A percentile compares a stretch with the other conserved stretches of the same genome.
Evolutionary conservation across 2,888 invertebrate genomes (phyloP).

Genomic region (Lasioglossum villosulum): DNA sequence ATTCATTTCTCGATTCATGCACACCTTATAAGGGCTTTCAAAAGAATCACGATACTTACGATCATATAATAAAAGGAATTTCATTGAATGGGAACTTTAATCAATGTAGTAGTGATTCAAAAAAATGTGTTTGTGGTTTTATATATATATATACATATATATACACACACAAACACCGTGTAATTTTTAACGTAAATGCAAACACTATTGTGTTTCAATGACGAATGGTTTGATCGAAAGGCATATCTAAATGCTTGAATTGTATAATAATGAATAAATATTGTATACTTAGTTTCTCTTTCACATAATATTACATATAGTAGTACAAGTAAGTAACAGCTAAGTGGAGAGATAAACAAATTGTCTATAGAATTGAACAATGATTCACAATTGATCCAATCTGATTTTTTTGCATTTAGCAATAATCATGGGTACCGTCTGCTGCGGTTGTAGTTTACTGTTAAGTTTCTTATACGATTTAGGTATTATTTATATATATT

Average conservation of each 20-base stretch:
- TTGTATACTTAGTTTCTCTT: conserved; percentile 22
- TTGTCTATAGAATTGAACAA: conserved; percentile 22
- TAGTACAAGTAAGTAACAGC: conserved; percentile 3
- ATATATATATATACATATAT: neutral
- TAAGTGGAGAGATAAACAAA: conserved; percentile 14
- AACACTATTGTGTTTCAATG: conserved; percentile 18
- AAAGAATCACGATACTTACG: conserved; percentile 33
- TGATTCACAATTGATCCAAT: conserved; percentile 51
- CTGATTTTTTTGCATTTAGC: conserved; percentile 32
- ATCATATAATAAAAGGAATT: conserved; percentile 23
- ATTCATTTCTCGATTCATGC: conserved; percentile 39
- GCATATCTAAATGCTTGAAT: conserved; percentile 6
- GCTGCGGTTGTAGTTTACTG: conserved; percentile 3
- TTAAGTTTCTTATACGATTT: conserved; percentile 19
- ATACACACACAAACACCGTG: neutral
- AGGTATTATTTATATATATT: conserved; percentile 40
- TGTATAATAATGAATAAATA: conserved; percentile 17
- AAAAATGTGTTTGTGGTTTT: conserved; percentile 11
- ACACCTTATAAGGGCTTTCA: conserved; percentile 57
- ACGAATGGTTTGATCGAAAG: conserved; percentile 9
- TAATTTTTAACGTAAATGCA: conserved; percentile 30
- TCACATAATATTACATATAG: neutral
- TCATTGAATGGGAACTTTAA: conserved; percentile 9
- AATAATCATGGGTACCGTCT: neutral
- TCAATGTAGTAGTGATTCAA: conserved; percentile 25